Evolutionary conservation across 2,888 invertebrate genomes (phyloP).

Genomic region (Chromoteleia sp.): DNA sequence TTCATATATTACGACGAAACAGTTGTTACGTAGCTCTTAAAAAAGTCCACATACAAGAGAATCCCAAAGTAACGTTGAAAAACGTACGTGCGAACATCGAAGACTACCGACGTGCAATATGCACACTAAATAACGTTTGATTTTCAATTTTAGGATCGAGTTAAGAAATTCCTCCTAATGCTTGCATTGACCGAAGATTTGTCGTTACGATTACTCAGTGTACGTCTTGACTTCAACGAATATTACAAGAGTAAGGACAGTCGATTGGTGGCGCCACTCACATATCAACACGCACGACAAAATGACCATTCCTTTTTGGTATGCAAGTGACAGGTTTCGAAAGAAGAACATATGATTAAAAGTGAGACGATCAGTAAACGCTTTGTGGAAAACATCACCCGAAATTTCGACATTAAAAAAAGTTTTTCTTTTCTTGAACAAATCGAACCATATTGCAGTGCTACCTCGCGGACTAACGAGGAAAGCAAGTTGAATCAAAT

Average conservation of each 20-base stretch:
- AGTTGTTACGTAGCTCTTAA: no score
- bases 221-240: constrained; percentile 97
- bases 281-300: constrained; percentile 83
- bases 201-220: constrained; percentile 95
- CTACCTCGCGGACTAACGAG: not conserved
- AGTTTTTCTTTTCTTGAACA: not conserved
- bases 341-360: not conserved
- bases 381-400: constrained; percentile 24
- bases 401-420: not conserved
- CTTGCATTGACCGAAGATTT: constrained; percentile 93
- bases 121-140: no score
- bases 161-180: constrained; percentile 93
- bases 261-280: constrained; percentile 88
- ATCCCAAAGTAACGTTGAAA: no score
- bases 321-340: constrained; percentile 62
- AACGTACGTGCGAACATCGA: no score
- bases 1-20: no score
- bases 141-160: constrained; percentile 88
- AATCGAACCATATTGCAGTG: constrained; percentile 3
- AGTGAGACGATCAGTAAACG: constrained; percentile 6
- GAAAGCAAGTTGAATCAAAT: constrained; percentile 6
- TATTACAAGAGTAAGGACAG: constrained; percentile 94
- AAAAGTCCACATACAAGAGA: no score
- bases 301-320: constrained; percentile 78
- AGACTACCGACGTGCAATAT: no score